phyloP scores from a whole-genome alignment of 2,888 invertebrate species.

The Abscondita cerata region DNA sequence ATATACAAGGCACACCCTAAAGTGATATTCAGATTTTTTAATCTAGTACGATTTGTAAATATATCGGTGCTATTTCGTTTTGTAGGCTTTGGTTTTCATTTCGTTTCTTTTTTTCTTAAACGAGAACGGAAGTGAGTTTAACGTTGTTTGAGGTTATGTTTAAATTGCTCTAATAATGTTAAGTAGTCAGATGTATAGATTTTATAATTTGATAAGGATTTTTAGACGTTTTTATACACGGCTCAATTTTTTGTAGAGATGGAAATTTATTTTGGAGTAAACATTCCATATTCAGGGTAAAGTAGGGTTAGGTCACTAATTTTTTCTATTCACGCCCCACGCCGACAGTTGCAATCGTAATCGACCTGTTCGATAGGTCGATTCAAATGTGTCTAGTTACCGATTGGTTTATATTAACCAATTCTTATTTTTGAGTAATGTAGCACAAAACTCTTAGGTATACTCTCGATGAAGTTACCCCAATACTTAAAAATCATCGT shows the following conservation, averaged over 20 bases:
- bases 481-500: too few species aligned
- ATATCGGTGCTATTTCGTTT: constrained; percentile 12
- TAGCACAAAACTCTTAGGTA: too few species aligned
- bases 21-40: not conserved
- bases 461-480: too few species aligned
- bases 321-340: too few species aligned
- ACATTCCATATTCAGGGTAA: constrained; percentile 3
- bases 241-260: constrained; percentile 4
- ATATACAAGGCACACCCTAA: not conserved
- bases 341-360: not conserved
- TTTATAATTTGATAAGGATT: not conserved
- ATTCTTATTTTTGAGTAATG: too few species aligned
- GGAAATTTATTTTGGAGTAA: constrained; percentile 1
- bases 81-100: constrained; percentile 17
- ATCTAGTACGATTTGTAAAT: not conserved
- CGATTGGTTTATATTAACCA: not conserved
- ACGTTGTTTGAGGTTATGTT: constrained; percentile 5
- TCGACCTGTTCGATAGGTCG: not conserved
- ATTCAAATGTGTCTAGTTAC: not conserved
- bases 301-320: too few species aligned
- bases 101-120: too few species aligned
- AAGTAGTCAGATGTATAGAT: not conserved
- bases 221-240: not conserved
- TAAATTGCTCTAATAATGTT: constrained; percentile 9
- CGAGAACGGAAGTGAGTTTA: too few species aligned